Evolutionary conservation across 2,113 vertebrate species (phyloP).

Genomic region (Pyxicephalus adspersus): DNA sequence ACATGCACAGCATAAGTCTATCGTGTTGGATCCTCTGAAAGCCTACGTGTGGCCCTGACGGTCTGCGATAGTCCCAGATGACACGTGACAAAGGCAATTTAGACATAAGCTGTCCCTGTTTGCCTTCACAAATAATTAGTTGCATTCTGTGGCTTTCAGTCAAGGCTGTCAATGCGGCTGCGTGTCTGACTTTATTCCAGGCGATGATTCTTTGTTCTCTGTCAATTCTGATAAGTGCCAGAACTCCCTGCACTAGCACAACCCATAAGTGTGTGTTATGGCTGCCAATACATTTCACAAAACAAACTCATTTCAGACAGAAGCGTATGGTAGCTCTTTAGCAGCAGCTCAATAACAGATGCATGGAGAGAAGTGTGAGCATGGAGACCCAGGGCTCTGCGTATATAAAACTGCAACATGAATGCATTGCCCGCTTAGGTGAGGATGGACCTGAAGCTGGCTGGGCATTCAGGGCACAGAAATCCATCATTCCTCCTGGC

Average conservation of each 20-base stretch:
- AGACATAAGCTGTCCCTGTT: slow-evolving; percentile 23
- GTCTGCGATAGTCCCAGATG: neutral
- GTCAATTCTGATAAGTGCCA: slow-evolving; percentile 51
- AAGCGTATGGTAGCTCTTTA: slow-evolving; percentile 22
- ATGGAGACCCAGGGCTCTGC: neutral
- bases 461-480: neutral
- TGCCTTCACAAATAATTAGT: slow-evolving; percentile 25
- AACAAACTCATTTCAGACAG: slow-evolving; percentile 46
- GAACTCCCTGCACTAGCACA: slow-evolving; percentile 22
- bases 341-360: slow-evolving; percentile 2
- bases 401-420: neutral
- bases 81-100: slow-evolving; percentile 25
- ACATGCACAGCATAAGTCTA: slow-evolving; percentile 6
- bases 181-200: slow-evolving; percentile 40
- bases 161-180: slow-evolving; percentile 17
- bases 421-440: neutral
- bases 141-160: slow-evolving; percentile 22
- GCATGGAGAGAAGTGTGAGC: neutral
- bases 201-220: slow-evolving; percentile 45
- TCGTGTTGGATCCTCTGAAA: slow-evolving; percentile 9
- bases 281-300: slow-evolving; percentile 45
- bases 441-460: neutral
- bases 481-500: neutral
- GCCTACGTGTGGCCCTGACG: slow-evolving; percentile 4
- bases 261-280: slow-evolving; percentile 12